phyloP scores from a whole-genome alignment of 1,140 invertebrate species.

The Rhyacophila brunnea region DNA sequence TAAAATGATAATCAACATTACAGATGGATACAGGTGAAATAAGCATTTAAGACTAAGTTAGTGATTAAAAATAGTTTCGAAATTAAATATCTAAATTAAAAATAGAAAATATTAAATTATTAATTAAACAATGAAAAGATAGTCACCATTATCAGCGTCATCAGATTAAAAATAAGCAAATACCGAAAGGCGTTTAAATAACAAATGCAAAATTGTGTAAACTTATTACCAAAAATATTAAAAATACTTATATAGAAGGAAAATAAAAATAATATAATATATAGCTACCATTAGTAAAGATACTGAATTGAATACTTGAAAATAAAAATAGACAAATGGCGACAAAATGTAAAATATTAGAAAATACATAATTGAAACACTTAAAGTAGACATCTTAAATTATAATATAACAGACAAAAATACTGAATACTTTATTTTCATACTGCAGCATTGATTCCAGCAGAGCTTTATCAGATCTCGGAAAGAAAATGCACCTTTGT shows the following conservation, averaged over 20 bases:
- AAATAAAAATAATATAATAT: not conserved
- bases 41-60: too few species aligned
- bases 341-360: conserved; percentile 10
- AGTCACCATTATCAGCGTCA: conserved; percentile 26
- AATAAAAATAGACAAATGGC: conserved; percentile 4
- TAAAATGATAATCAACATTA: not conserved
- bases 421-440: conserved; percentile 17
- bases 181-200: not conserved
- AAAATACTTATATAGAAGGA: not conserved
- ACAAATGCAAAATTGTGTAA: not conserved
- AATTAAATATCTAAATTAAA: conserved; percentile 11
- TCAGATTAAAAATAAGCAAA: not conserved
- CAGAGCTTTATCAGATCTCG: conserved; percentile 28
- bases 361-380: not conserved
- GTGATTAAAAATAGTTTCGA: not conserved
- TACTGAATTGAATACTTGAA: conserved; percentile 1
- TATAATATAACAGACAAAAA: conserved; percentile 29
- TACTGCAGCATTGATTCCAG: conserved; percentile 2
- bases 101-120: conserved; percentile 3
- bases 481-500: not conserved
- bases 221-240: not conserved
- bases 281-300: not conserved
- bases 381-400: conserved; percentile 12
- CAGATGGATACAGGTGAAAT: too few species aligned
- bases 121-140: conserved; percentile 12